phyloP scores from a whole-genome alignment of 1,140 invertebrate species.

The Acromyrmex charruanus region DNA sequence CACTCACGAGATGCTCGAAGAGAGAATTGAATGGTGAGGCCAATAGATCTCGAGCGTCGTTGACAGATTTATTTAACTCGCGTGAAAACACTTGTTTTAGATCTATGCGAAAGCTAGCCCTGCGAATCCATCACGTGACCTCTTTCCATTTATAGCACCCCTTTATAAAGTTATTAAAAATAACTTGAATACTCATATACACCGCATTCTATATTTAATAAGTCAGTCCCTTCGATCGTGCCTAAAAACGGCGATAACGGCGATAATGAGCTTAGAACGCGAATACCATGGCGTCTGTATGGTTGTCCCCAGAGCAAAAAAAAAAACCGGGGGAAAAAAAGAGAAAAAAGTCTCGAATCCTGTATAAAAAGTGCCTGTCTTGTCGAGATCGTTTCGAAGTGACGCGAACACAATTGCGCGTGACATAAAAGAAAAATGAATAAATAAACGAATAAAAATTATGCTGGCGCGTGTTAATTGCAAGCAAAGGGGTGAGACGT shows the following conservation, averaged over 20 bases:
- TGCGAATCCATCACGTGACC: conserved; percentile 53
- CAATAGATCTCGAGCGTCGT: not conserved
- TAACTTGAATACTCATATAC: conserved; percentile 59
- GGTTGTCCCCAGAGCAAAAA: not conserved
- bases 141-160: conserved; percentile 59
- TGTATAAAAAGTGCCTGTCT: not conserved
- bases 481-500: not conserved
- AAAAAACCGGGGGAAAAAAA: not conserved
- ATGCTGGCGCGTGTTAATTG: conserved; percentile 11
- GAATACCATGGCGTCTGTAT: not conserved
- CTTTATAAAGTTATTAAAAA: conserved; percentile 56
- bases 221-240: conserved; percentile 43
- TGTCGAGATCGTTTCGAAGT: not conserved
- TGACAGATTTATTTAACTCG: not conserved
- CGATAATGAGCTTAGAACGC: conserved; percentile 14
- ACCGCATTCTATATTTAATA: conserved; percentile 52
- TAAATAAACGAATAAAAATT: not conserved
- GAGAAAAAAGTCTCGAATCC: not conserved
- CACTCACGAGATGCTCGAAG: conserved; percentile 5
- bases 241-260: conserved; percentile 54
- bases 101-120: conserved; percentile 19
- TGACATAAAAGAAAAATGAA: not conserved
- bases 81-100: conserved; percentile 18
- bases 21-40: not conserved
- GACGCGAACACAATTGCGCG: conserved; percentile 19